A percentile compares a stretch with the other conserved stretches of the same genome.
phyloP scores from a whole-genome alignment of 2,888 invertebrate species.

The Himalopsyche tibetana region DNA sequence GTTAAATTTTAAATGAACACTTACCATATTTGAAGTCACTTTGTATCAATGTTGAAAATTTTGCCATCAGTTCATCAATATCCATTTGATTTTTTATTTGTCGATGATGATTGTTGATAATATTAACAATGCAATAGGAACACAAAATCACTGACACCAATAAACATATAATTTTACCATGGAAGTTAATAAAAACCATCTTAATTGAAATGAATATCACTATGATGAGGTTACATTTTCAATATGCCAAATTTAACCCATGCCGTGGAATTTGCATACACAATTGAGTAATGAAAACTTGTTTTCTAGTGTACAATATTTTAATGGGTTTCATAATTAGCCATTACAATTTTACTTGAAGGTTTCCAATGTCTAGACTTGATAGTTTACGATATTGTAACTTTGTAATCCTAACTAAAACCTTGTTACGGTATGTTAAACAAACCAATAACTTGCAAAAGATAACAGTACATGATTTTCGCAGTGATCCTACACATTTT shows the following conservation, averaged over 20 bases:
- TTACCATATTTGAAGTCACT: constrained; percentile 12
- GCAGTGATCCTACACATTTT: too few relatives aligned
- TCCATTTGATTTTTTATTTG: neutral
- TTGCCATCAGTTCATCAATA: neutral
- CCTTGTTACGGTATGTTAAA: too few relatives aligned
- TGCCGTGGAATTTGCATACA: neutral
- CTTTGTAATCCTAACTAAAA: too few relatives aligned
- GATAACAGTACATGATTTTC: too few relatives aligned
- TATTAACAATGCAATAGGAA: constrained; percentile 4
- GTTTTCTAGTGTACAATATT: too few relatives aligned
- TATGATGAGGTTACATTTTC: neutral
- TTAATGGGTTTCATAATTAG: too few relatives aligned
- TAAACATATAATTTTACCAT: neutral
- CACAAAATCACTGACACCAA: constrained; percentile 22
- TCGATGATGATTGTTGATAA: neutral
- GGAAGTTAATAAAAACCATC: neutral
- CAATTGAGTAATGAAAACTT: too few relatives aligned
- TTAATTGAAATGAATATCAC: neutral
- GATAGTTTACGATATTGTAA: too few relatives aligned
- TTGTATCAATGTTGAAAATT: neutral
- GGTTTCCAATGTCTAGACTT: too few relatives aligned
- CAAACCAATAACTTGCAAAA: too few relatives aligned
- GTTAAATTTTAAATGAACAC: neutral
- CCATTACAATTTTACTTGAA: too few relatives aligned
- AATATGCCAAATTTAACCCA: neutral